Conservation (phyloP, 2,888 invertebrate species). For the Troides helena region DNA sequence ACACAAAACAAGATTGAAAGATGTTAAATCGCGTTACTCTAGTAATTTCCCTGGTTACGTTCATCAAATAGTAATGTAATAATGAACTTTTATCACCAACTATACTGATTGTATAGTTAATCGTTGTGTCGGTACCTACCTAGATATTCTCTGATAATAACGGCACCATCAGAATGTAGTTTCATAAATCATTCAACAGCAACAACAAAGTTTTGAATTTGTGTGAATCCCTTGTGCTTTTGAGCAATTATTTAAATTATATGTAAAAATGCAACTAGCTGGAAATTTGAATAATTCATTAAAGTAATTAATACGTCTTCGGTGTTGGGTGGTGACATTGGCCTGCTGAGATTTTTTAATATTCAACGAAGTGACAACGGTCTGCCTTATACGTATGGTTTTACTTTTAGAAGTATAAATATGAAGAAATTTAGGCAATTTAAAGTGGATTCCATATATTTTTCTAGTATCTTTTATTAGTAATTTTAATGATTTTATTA, state of each 20-base stretch:
- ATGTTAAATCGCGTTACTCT: too few species aligned
- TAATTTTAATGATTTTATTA: background rate
- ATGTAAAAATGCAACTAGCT: constrained; percentile 29
- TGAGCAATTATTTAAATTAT: constrained; percentile 30
- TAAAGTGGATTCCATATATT: background rate
- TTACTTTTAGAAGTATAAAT: background rate
- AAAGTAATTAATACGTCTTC: constrained; percentile 19
- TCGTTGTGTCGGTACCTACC: too few species aligned
- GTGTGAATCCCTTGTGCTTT: constrained; percentile 10
- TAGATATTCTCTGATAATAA: too few species aligned
- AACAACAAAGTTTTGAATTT: constrained; percentile 4
- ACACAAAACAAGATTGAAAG: too few species aligned
- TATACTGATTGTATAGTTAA: too few species aligned
- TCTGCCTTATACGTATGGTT: constrained; percentile 8
- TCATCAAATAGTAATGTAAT: too few species aligned
- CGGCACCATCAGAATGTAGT: too few species aligned
- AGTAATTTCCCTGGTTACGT: too few species aligned
- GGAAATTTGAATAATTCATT: constrained; percentile 31
- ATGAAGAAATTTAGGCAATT: background rate
- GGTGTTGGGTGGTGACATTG: constrained; percentile 1
- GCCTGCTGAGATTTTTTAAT: constrained; percentile 7
- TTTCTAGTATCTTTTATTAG: background rate
- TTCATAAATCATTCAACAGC: too few species aligned
- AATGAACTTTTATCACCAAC: too few species aligned
- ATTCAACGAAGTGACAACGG: constrained; percentile 18